These are phyloP conservation scores for Centropyge bicolor DNA, from an alignment of 2,797 vertebrate genomes.

Conservation along the genomic window DNA sequence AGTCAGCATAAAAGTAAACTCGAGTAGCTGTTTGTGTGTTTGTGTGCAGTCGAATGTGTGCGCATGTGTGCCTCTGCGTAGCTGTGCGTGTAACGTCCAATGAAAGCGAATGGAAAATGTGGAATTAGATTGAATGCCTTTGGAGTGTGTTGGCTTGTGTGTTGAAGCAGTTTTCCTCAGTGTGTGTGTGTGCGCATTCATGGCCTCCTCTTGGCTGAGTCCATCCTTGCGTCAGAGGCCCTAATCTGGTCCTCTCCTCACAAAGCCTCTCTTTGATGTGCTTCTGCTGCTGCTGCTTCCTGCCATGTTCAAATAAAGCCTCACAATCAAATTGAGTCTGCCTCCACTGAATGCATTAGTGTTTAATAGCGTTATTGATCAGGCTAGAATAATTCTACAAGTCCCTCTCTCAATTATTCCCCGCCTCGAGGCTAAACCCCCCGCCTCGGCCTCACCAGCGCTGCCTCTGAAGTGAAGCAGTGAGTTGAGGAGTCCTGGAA, in stretches of 20 bases:
- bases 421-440: slow-evolving; percentile 56
- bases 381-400: slow-evolving; percentile 73
- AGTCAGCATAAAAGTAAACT: not conserved
- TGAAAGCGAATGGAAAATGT: slow-evolving; percentile 73
- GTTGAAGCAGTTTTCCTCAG: slow-evolving; percentile 52
- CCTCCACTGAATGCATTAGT: slow-evolving; percentile 82
- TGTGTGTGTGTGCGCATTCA: slow-evolving; percentile 52
- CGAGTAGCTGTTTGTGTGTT: slow-evolving; percentile 21
- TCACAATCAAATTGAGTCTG: slow-evolving; percentile 82
- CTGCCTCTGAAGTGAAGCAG: slow-evolving; percentile 77
- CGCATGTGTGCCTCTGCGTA: slow-evolving; percentile 35
- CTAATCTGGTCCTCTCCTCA: slow-evolving; percentile 83
- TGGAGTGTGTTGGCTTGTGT: slow-evolving; percentile 69
- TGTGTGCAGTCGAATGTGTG: slow-evolving; percentile 11
- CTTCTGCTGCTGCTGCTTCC: slow-evolving; percentile 80
- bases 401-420: slow-evolving; percentile 60
- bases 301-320: slow-evolving; percentile 84
- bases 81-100: slow-evolving; percentile 58
- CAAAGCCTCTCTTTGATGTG: slow-evolving; percentile 87
- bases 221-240: slow-evolving; percentile 82
- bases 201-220: slow-evolving; percentile 69
- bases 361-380: slow-evolving; percentile 86
- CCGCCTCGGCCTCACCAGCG: slow-evolving; percentile 26
- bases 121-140: slow-evolving; percentile 73
- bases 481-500: slow-evolving; percentile 69